These are phyloP conservation scores for Semicossyphus pulcher DNA, from an alignment of 2,113 vertebrate species.

Conservation along the genomic window DNA sequence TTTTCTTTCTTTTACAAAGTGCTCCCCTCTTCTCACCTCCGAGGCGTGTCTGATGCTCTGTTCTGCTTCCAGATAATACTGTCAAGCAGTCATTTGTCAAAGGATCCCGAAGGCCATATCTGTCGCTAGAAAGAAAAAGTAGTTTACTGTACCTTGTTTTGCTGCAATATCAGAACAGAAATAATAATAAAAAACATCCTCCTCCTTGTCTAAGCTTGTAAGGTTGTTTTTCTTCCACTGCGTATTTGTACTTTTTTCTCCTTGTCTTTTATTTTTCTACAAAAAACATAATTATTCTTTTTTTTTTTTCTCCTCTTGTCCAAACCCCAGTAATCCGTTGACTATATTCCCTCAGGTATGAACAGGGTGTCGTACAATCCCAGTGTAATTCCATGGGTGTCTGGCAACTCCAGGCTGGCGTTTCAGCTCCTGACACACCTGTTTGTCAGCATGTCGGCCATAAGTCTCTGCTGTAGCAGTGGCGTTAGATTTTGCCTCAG, in stretches of 20 bases:
- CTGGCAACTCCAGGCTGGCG: slow-evolving; percentile 60
- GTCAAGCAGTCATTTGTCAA: slow-evolving; percentile 76
- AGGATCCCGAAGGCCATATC: slow-evolving; percentile 73
- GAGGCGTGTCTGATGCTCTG: slow-evolving; percentile 64
- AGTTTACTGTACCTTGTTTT: slow-evolving; percentile 69
- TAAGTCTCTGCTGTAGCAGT: slow-evolving; percentile 51
- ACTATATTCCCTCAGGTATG: slow-evolving; percentile 68
- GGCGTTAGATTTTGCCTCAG: slow-evolving; percentile 43
- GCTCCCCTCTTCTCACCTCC: slow-evolving; percentile 69
- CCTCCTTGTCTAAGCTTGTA: slow-evolving; percentile 67
- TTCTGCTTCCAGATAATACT: slow-evolving; percentile 72
- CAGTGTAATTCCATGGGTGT: slow-evolving; percentile 51
- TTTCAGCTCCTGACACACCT: slow-evolving; percentile 48
- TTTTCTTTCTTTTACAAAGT: slow-evolving; percentile 80
- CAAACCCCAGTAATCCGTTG: slow-evolving; percentile 57
- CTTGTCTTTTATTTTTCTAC: slow-evolving; percentile 65
- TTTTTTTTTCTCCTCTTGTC: slow-evolving; percentile 26
- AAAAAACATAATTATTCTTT: slow-evolving; percentile 64
- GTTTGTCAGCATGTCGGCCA: slow-evolving; percentile 45
- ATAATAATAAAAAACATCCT: slow-evolving; percentile 68
- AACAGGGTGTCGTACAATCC: slow-evolving; percentile 60
- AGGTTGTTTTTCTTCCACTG: slow-evolving; percentile 59
- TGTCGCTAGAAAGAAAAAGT: slow-evolving; percentile 72
- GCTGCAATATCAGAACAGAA: slow-evolving; percentile 76
- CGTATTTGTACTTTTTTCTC: slow-evolving; percentile 59